phyloP scores from a whole-genome alignment of 2,888 invertebrate genomes.

The Lasius fuliginosus region DNA sequence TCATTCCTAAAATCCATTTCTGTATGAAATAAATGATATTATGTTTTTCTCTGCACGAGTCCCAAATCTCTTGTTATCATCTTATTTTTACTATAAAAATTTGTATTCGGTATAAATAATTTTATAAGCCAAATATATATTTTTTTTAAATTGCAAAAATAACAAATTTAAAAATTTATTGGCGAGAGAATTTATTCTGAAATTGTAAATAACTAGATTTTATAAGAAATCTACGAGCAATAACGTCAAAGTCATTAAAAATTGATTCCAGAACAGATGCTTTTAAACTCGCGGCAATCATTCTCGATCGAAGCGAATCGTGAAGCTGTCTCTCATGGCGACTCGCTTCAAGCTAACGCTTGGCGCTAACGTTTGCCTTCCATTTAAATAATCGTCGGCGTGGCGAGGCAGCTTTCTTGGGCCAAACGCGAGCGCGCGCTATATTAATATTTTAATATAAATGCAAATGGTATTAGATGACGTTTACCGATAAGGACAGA shows the following conservation, averaged over 20 bases:
- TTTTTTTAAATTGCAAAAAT: neutral
- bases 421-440: slow-evolving; percentile 59
- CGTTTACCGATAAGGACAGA: slow-evolving; percentile 76
- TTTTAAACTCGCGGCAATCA: slow-evolving; percentile 27
- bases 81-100: neutral
- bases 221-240: neutral
- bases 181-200: neutral
- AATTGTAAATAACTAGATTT: slow-evolving; percentile 11
- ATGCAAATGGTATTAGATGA: slow-evolving; percentile 83
- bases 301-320: slow-evolving; percentile 36
- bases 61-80: neutral
- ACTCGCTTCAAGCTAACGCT: slow-evolving; percentile 44
- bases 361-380: slow-evolving; percentile 71
- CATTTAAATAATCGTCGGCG: slow-evolving; percentile 76
- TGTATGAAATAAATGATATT: neutral
- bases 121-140: neutral
- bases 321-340: slow-evolving; percentile 40
- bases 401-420: slow-evolving; percentile 68
- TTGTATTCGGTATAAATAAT: neutral
- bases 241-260: slow-evolving; percentile 1
- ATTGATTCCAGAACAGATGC: slow-evolving; percentile 40
- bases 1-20: neutral
- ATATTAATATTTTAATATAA: slow-evolving; percentile 84
- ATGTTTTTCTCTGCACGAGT: neutral
- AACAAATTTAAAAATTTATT: neutral